Base-by-base conservation (phyloP, 2,888 invertebrate genomes). In the Spisula subtruncata region DNA sequence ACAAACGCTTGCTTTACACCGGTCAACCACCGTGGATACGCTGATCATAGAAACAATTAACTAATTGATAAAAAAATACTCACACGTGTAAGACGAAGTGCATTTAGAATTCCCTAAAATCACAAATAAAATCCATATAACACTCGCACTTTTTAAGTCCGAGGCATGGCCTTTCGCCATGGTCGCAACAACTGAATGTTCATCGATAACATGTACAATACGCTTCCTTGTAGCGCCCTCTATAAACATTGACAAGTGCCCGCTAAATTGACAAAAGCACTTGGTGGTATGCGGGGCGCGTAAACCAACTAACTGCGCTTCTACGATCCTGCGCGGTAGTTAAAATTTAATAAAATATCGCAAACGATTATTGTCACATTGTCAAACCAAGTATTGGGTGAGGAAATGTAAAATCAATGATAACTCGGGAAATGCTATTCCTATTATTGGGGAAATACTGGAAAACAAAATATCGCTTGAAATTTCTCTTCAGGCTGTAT, bases 111-210 rank as follows among this genome's bases (percentile, higher is more conserved):
- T 94, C 89, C 95, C 95, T 60, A 95, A 91, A 91, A 95, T 92
- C 85, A 95, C 90, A 25, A 95, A 93, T 93, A 95, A 95, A 93
- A 95, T 95, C 95, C 95, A 95, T 82, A 95, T 89, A 83, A 95
- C 91, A 92, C 94, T 94, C 87, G 93, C 94, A 41, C 94, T 94
- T 90, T 94, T 94, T 89, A 94, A 92, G 88, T 94, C 91, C 95
- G 94, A 95, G 89, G 95, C 95, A 92, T 95, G 94, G 93, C 95
- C 93, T 93, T 93, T 93, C 95, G 95, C 95, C 95, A 95, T 95
- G 94, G 93, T 94, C 94, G 93, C 91, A 93, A 94, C 94, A 85
- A 85, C 85, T 80, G 88, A 93, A 93, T 94, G 90, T 86, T 86
- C 86, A 89, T 90, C 81, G 85, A 86, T 88, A 81, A 87, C 81